Percentiles rank a stretch among this genome's conserved stretches.
Evolutionary conservation across 2,113 vertebrate species (phyloP).

Genomic region (Rhabdornis inornatus): DNA sequence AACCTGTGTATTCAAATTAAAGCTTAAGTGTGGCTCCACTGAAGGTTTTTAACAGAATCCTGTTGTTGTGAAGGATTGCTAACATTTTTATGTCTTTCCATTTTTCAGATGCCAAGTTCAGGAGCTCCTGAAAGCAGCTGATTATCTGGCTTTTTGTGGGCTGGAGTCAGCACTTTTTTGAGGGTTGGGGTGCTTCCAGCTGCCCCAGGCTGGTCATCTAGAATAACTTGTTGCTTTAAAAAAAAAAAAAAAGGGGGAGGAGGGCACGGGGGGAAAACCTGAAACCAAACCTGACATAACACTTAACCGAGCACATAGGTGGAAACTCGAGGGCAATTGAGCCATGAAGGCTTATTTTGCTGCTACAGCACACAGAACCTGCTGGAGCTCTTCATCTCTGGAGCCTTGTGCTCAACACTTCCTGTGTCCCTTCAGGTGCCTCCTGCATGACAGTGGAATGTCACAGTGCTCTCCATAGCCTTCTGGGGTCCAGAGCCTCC

Average conservation of each 20-base stretch:
- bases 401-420: background rate
- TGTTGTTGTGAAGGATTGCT: background rate
- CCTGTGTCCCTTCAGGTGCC: rapidly evolving
- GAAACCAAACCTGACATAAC: background rate
- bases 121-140: constrained; percentile 4
- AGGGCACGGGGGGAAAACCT: rapidly evolving
- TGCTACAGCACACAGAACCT: background rate
- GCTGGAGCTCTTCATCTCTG: background rate
- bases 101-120: background rate
- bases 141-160: constrained; percentile 8
- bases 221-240: background rate
- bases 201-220: constrained; percentile 5
- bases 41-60: background rate
- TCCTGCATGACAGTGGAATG: background rate
- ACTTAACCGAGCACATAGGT: background rate
- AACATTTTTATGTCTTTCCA: background rate
- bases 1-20: background rate
- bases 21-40: background rate
- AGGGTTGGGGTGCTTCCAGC: constrained; percentile 29
- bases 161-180: constrained; percentile 20
- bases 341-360: background rate
- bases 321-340: background rate
- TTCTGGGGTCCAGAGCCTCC: background rate
- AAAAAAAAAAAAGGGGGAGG: background rate
- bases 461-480: background rate